Evolutionary conservation across 2,113 vertebrate species (phyloP), one percentile per base, ranked within the genome.

Genomic region (Petroica traversi): DNA sequence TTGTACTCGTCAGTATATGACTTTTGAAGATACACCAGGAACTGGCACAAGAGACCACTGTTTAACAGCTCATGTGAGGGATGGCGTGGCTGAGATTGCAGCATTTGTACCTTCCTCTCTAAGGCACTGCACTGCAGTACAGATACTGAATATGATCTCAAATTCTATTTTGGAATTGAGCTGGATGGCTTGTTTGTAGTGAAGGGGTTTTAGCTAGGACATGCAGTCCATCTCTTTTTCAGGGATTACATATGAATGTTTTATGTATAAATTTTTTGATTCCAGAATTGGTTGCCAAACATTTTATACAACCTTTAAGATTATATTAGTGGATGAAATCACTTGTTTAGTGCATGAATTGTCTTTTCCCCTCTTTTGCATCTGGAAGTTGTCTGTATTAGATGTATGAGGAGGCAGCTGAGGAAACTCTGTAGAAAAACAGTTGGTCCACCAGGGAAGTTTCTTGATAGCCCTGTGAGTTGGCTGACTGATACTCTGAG

Each of bases 111-210:
- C 68, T 97, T 95, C 79, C 55, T 90, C 72, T 85, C 68, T 28
- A 71, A 92, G 64, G 88, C 90, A 96, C 94, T 96, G 93, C 95
- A 97, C 94, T 97, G 95, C 95, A 96, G 94, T 86, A 93, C 28
- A 55, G 88, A 86, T 48, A 81, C 79, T 31, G 75, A 94, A 71
- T 61, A 43, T 93, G 75, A 90, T 85, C 79, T 96, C 95, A 93
- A 89, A 63, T 86, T 88, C 88, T 93, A 4, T 86, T 97, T 93
- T 81, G 76, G 88, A 88, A 86, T 84, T 74, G 79, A 88, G 59
- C 72, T 90, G 88, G 88, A 78, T 15, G 22, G 43, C 45, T 81
- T 88, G 80, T 86, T 93, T 78, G 71, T 76, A 67, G 43, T n/a
- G 38, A 88, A 76, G 0, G 4, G 20, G 19, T 81, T 93, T 90